Evolutionary conservation across 1,140 invertebrate genomes (phyloP).

Genomic region (Mamestra configurata): DNA sequence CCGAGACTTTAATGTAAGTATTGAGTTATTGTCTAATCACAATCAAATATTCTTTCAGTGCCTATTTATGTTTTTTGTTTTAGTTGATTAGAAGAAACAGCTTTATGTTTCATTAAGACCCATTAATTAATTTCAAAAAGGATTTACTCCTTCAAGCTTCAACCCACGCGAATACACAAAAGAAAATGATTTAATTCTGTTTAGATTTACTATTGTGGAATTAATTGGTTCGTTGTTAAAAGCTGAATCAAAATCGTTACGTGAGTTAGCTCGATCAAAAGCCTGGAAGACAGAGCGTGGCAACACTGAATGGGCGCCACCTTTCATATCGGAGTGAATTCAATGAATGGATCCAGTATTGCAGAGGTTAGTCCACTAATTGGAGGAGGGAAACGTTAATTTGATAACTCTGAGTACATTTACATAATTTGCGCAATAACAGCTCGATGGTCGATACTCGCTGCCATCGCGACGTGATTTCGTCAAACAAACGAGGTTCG

Average conservation of each 20-base stretch:
- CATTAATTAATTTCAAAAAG: background rate
- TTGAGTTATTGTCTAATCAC: background rate
- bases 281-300: constrained; percentile 28
- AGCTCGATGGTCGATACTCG: constrained; percentile 32
- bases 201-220: constrained; percentile 2
- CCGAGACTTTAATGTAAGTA: background rate
- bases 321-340: constrained; percentile 48
- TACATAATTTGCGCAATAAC: constrained; percentile 63
- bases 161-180: background rate
- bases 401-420: constrained; percentile 57
- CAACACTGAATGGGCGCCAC: constrained; percentile 34
- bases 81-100: background rate
- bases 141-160: background rate
- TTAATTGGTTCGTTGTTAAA: constrained; percentile 43
- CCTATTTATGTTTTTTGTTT: background rate
- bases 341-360: constrained; percentile 55
- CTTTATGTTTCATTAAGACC: background rate
- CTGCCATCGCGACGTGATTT: constrained; percentile 24
- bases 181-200: background rate
- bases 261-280: constrained; percentile 41
- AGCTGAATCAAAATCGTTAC: constrained; percentile 19
- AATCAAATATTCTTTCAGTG: background rate
- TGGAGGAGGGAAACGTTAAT: constrained; percentile 58
- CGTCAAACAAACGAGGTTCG: constrained; percentile 38
- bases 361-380: constrained; percentile 55